Conservation (phyloP, 2,113 vertebrate genomes). For the Sciurus niger region DNA sequence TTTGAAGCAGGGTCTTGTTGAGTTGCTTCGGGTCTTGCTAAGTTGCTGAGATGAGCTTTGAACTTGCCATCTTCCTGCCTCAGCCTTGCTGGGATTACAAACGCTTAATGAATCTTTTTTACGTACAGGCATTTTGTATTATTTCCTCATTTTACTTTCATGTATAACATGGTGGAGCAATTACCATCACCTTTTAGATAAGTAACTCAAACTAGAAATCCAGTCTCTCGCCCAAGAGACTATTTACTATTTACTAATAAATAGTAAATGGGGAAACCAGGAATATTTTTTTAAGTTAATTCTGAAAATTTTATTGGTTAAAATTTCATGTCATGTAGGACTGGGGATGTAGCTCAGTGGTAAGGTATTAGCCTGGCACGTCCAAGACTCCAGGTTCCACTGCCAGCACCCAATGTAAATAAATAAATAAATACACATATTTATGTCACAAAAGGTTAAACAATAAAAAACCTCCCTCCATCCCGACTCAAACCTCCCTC, state of each 20-base stretch:
- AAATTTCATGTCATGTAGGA: not conserved
- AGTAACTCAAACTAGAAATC: constrained; percentile 56
- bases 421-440: too few species aligned
- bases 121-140: accelerated
- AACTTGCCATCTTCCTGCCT: too few species aligned
- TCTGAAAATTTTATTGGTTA: not conserved
- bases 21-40: too few species aligned
- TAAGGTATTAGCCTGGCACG: too few species aligned
- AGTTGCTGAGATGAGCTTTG: too few species aligned
- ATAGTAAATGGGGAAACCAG: not conserved
- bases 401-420: too few species aligned
- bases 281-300: constrained; percentile 21
- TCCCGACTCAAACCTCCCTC: not conserved
- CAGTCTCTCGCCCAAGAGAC: not conserved
- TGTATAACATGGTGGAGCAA: not conserved
- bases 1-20: too few species aligned
- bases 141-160: not conserved
- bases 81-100: too few species aligned
- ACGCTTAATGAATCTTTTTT: not conserved
- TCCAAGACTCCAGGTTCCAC: too few species aligned
- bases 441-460: not conserved
- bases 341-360: not conserved
- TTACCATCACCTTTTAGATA: not conserved
- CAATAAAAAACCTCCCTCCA: not conserved
- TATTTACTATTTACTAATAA: not conserved